A percentile compares a stretch with the other conserved stretches of the same genome.
phyloP scores from a whole-genome alignment of 2,113 vertebrate species.

The Macquaria ambigua region DNA sequence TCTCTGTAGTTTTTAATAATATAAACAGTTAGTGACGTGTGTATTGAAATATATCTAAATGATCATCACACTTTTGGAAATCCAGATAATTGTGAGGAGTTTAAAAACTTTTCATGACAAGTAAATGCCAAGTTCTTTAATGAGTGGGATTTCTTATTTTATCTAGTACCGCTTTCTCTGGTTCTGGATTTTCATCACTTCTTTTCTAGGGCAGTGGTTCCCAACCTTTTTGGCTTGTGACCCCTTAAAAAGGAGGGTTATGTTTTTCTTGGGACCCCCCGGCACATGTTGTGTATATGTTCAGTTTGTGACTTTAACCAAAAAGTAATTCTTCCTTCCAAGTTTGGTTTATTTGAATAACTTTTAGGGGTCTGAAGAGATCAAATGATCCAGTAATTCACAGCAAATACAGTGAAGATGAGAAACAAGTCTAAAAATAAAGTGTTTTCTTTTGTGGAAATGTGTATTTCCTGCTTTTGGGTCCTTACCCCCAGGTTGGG shows the following conservation, averaged over 20 bases:
- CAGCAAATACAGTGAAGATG: not conserved
- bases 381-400: too few species aligned
- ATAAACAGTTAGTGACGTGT: not conserved
- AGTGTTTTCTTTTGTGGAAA: not conserved
- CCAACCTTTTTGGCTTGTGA: not conserved
- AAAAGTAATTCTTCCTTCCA: not conserved
- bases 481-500: not conserved
- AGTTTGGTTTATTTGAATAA: not conserved
- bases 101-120: not conserved
- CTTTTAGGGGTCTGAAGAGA: not conserved
- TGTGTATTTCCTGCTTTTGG: not conserved
- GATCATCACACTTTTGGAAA: not conserved
- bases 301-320: not conserved
- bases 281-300: not conserved
- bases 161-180: not conserved
- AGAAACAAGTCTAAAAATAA: not conserved
- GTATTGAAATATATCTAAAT: not conserved
- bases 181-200: too few species aligned
- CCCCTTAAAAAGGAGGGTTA: not conserved
- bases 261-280: not conserved
- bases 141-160: too few species aligned
- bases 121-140: not conserved
- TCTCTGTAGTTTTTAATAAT: not conserved
- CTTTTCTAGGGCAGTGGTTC: not conserved
- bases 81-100: too few species aligned